Conservation (phyloP, 2,797 vertebrate genomes). For the Natrix natrix region DNA sequence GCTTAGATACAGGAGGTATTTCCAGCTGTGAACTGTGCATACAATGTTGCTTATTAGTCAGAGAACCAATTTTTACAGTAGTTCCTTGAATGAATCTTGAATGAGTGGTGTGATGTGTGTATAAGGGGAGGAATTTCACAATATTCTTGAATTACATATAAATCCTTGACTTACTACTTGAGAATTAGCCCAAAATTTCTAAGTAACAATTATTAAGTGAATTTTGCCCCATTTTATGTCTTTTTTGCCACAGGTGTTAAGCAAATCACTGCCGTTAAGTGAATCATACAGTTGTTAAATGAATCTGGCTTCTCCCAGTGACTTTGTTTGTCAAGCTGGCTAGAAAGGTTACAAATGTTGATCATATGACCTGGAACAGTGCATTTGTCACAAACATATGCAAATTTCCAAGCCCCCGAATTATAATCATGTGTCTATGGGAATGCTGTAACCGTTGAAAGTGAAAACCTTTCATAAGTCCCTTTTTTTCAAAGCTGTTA, state of each 20-base stretch:
- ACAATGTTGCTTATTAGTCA: not conserved
- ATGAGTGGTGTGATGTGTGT: not conserved
- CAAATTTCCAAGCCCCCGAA: not conserved
- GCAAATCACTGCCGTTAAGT: not conserved
- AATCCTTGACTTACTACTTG: not conserved
- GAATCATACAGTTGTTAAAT: not conserved
- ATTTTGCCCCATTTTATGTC: not conserved
- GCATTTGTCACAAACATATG: not conserved
- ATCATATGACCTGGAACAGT: not conserved
- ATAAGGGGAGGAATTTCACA: not conserved
- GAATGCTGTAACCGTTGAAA: not conserved
- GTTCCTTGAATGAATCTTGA: not conserved
- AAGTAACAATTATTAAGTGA: not conserved
- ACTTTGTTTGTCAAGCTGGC: too few species aligned
- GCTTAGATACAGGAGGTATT: not conserved
- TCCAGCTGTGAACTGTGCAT: not conserved
- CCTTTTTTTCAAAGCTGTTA: not conserved
- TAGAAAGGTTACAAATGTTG: not conserved
- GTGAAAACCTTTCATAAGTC: not conserved
- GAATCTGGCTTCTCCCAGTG: not conserved
- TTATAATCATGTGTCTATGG: not conserved
- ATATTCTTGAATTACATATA: not conserved
- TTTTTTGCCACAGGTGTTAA: not conserved
- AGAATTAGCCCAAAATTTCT: not conserved
- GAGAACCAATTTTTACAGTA: not conserved